Conservation (phyloP, 2,113 vertebrate genomes). For the Elgaria multicarinata region DNA sequence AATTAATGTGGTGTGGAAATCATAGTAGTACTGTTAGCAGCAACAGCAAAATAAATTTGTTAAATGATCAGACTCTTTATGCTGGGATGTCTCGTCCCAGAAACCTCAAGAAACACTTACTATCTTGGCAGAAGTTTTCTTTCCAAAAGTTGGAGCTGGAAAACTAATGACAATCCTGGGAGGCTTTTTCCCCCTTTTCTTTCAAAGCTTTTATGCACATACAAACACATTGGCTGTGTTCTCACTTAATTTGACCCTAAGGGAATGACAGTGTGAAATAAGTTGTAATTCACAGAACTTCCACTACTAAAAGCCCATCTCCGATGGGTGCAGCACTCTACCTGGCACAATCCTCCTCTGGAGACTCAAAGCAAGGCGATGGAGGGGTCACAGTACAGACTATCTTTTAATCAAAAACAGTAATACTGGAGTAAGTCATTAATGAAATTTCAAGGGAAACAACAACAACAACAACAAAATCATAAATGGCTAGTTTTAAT, state of each 20-base stretch:
- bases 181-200: neutral
- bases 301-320: conserved; percentile 29
- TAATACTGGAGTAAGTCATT: neutral
- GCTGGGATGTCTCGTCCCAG: neutral
- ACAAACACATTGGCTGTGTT: conserved; percentile 9
- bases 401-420: conserved; percentile 7
- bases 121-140: conserved; percentile 52
- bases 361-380: neutral
- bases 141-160: conserved; percentile 42
- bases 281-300: neutral
- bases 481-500: conserved; percentile 1
- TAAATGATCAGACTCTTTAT: neutral
- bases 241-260: conserved; percentile 17
- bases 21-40: neutral
- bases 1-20: neutral
- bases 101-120: conserved; percentile 15
- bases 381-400: neutral
- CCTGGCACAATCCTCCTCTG: neutral
- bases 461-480: conserved; percentile 19
- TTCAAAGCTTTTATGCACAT: conserved; percentile 30
- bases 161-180: conserved; percentile 19
- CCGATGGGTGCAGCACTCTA: neutral
- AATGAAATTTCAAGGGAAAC: conserved; percentile 37
- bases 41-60: neutral
- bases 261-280: conserved; percentile 30